phyloP scores from a whole-genome alignment of 2,888 invertebrate genomes.

The Ligdia adustata region DNA sequence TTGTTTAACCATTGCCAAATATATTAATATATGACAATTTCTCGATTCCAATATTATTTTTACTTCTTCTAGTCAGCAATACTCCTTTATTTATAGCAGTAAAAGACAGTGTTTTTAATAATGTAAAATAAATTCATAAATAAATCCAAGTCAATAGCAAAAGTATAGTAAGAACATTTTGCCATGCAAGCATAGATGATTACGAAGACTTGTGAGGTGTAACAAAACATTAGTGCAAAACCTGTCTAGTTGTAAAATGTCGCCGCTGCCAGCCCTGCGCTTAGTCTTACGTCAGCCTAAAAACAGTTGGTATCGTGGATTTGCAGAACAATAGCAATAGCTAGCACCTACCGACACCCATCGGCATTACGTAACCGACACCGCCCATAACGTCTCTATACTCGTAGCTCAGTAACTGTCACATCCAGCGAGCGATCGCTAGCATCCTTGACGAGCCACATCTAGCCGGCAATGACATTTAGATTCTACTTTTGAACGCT shows the following conservation, averaged over 20 bases:
- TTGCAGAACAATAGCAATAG: conserved; percentile 68
- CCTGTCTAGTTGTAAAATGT: neutral
- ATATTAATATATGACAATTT: no score
- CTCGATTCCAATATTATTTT: no score
- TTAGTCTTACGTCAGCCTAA: conserved; percentile 46
- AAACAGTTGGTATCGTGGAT: conserved; percentile 50
- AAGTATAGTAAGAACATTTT: no score
- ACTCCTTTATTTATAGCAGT: no score
- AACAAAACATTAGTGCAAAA: no score
- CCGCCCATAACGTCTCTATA: conserved; percentile 65
- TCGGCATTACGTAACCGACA: conserved; percentile 60
- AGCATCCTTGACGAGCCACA: conserved; percentile 27
- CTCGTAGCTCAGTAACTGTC: conserved; percentile 1
- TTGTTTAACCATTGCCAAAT: no score
- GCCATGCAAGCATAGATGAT: no score
- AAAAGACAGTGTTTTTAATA: no score
- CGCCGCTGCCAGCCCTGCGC: conserved; percentile 22
- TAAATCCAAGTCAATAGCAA: no score
- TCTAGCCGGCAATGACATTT: conserved; percentile 52
- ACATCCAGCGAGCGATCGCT: neutral
- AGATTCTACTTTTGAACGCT: conserved; percentile 32
- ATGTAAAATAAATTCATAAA: no score
- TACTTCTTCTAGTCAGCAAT: no score
- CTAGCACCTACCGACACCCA: conserved; percentile 53
- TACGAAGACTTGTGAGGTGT: no score